Percentiles rank a stretch among this genome's conserved stretches.
These are phyloP conservation scores for Theristus sp. DNA, from an alignment of 2,888 invertebrate species.

Conservation along the genomic window DNA sequence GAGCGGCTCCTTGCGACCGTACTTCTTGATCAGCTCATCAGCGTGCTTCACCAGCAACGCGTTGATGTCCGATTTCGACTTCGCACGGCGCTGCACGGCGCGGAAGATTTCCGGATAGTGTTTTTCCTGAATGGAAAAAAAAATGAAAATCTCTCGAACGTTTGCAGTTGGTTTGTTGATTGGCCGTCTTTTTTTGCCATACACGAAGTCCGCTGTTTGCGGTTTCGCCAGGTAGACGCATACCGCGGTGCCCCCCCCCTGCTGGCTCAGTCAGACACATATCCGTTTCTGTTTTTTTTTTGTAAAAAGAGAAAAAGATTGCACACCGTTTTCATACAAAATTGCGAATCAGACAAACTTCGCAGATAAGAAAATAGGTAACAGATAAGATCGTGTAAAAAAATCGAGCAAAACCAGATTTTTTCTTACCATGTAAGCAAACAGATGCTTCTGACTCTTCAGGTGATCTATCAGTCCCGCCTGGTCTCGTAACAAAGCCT, in stretches of 20 bases:
- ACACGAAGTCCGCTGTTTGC: too few species aligned
- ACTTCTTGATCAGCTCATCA: constrained; percentile 1
- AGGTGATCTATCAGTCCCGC: background rate
- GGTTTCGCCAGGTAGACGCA: too few species aligned
- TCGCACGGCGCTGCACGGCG: background rate
- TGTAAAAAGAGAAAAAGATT: too few species aligned
- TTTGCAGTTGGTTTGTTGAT: too few species aligned
- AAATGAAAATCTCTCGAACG: background rate
- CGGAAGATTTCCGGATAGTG: constrained; percentile 3
- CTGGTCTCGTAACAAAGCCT: background rate
- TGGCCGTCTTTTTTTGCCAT: too few species aligned
- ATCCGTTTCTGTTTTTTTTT: too few species aligned
- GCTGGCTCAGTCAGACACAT: background rate
- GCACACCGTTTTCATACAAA: background rate
- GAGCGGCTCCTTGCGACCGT: constrained; percentile 3
- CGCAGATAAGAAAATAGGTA: too few species aligned
- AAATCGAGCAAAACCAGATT: background rate
- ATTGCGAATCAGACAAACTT: background rate
- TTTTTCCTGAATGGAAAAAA: background rate
- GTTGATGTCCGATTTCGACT: background rate
- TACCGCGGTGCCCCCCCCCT: too few species aligned
- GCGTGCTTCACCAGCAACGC: background rate
- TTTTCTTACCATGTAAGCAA: background rate
- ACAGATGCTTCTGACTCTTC: constrained; percentile 1
- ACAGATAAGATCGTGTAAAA: background rate